Percentiles rank a stretch among this genome's conserved stretches.
Conservation (phyloP, 2,797 vertebrate genomes). For the Mus minutoides region DNA sequence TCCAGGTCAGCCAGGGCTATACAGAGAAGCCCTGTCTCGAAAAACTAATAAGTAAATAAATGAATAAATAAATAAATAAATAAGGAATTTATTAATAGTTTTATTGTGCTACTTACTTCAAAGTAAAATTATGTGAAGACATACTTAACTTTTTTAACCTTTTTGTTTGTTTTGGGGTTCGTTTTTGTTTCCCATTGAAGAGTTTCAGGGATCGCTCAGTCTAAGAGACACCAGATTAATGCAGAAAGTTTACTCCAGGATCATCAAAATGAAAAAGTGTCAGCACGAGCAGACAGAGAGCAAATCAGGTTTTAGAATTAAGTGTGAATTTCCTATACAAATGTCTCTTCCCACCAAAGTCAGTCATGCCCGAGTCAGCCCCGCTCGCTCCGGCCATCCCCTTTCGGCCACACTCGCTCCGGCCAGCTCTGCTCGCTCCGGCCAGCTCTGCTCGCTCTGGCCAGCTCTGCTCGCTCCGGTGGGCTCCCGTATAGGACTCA, state of each 20-base stretch:
- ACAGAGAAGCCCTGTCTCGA: no score
- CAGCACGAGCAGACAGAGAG: not conserved
- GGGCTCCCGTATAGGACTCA: no score
- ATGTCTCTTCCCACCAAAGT: not conserved
- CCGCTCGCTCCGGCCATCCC: no score
- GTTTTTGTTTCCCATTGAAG: not conserved
- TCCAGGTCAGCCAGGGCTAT: no score
- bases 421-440: no score
- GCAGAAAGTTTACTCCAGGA: not conserved
- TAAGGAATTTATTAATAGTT: not conserved
- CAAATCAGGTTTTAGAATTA: not conserved
- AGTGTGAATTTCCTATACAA: constrained; percentile 23
- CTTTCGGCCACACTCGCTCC: no score
- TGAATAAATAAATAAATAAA: no score
- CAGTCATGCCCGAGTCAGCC: not conserved
- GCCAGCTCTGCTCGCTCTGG: no score
- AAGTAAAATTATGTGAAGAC: constrained; percentile 23
- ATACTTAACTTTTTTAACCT: not conserved
- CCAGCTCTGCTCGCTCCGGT: no score
- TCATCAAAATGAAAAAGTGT: not conserved
- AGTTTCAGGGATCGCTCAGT: not conserved
- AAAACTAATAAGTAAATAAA: no score
- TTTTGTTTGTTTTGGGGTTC: not conserved
- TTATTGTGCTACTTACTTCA: not conserved
- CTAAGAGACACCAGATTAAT: not conserved